A percentile compares a stretch with the other conserved stretches of the same genome.
Evolutionary conservation across 2,888 invertebrate genomes (phyloP).

Genomic region (Cantharis nigra): DNA sequence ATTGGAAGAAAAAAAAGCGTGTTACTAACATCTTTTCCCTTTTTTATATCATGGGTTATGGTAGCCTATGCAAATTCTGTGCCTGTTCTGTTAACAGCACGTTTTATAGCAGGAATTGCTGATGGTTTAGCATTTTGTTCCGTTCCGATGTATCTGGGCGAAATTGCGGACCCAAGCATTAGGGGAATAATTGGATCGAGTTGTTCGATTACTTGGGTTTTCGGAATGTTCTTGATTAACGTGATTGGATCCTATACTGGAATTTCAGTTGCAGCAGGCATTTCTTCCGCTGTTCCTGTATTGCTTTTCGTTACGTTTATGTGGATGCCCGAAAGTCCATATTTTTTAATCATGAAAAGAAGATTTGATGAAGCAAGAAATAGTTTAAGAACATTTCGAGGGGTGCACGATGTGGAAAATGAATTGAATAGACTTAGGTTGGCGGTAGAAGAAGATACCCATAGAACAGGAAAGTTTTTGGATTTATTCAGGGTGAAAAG

Average conservation of each 20-base stretch:
- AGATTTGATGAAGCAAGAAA: conserved; percentile 54
- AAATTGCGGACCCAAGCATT: conserved; percentile 63
- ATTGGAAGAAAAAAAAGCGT: conserved; percentile 71
- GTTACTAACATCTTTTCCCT: conserved; percentile 65
- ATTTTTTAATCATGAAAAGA: conserved; percentile 53
- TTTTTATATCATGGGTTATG: conserved; percentile 67
- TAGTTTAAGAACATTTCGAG: conserved; percentile 63
- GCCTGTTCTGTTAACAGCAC: conserved; percentile 59
- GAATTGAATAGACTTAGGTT: conserved; percentile 47
- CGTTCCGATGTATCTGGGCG: conserved; percentile 66
- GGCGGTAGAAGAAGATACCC: conserved; percentile 46
- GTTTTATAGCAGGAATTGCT: conserved; percentile 63
- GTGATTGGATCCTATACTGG: conserved; percentile 63
- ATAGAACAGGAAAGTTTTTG: conserved; percentile 56
- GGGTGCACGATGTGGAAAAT: conserved; percentile 57
- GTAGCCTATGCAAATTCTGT: conserved; percentile 64
- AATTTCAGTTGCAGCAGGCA: conserved; percentile 58
- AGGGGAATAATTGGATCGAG: conserved; percentile 67
- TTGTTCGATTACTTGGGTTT: conserved; percentile 61
- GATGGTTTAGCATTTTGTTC: conserved; percentile 55
- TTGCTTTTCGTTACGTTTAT: conserved; percentile 62
- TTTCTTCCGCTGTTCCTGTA: conserved; percentile 63
- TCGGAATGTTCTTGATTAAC: conserved; percentile 67
- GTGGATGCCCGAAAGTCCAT: conserved; percentile 69
- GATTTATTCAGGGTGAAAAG: conserved; percentile 61